Evolutionary conservation across 2,113 vertebrate species (phyloP).

Genomic region (Daubentonia madagascariensis): DNA sequence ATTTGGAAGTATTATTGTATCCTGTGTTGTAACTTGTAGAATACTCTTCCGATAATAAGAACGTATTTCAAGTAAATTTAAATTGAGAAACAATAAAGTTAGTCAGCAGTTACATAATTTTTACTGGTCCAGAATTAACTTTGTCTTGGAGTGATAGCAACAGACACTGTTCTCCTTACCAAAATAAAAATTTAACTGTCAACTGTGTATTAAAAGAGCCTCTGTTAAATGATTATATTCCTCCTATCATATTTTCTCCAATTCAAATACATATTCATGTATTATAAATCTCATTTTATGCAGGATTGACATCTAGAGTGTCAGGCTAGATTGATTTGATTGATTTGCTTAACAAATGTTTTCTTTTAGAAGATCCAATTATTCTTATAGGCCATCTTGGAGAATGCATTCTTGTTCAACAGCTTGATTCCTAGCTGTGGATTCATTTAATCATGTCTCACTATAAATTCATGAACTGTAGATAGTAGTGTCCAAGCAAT

Average conservation of each 20-base stretch:
- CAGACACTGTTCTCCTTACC: not conserved
- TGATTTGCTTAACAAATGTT: constrained; percentile 78
- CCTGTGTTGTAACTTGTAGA: constrained; percentile 16
- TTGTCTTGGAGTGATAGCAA: constrained; percentile 35
- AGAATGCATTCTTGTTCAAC: constrained; percentile 31
- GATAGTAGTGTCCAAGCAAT: constrained; percentile 50
- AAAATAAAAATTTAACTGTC: constrained; percentile 53
- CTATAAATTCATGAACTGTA: constrained; percentile 69
- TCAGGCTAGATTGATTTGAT: constrained; percentile 73
- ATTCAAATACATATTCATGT: constrained; percentile 75
- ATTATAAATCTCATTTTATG: constrained; percentile 74
- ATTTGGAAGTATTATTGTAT: constrained; percentile 34
- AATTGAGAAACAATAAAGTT: constrained; percentile 47
- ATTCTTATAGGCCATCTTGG: constrained; percentile 68
- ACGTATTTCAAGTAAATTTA: constrained; percentile 52
- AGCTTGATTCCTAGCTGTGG: constrained; percentile 54
- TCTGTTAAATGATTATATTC: constrained; percentile 10
- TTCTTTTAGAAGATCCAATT: constrained; percentile 76
- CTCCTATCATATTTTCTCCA: constrained; percentile 50
- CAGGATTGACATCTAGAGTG: constrained; percentile 58
- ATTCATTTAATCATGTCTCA: constrained; percentile 75
- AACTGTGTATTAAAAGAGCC: constrained; percentile 24
- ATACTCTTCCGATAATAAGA: constrained; percentile 34
- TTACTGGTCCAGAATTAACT: constrained; percentile 59
- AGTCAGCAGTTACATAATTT: constrained; percentile 59